Evolutionary conservation across 2,797 vertebrate species (phyloP), one percentile per base, ranked within the genome.

Genomic region (Hoplostethus mediterraneus): DNA sequence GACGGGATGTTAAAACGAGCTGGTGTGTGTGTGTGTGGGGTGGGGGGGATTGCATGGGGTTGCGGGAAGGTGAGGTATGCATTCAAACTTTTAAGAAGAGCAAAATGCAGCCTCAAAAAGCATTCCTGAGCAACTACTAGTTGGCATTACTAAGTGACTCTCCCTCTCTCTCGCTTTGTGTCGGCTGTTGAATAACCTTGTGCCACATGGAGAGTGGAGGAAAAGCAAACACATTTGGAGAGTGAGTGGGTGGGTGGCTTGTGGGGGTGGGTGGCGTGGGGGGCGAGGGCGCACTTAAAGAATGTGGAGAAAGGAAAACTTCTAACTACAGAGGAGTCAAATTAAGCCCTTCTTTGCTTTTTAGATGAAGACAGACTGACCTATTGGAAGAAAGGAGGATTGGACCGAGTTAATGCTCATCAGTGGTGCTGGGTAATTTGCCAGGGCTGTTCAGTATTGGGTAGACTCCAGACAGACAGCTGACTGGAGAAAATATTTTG

Each of bases 41-140:
- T 5, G 2, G 10, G 64, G 13, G 28, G 49, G 13, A 9, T 67
- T 28, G 28, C 33, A 36, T 3, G 6, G 33, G 33, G 33, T 36
- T 36, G 33, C 33, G 33, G 33, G 36, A 57, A 65, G 38, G 67
- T 14, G 63, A 64, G 62, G 62, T 58, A 51, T 42, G 28, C 59
- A 65, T 79, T 79, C 55, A 79, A 21, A 30, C 68, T 66, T 69
- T 77, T 28, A 56, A 71, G 60, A n/a, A 54, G 42, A 64, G n/a
- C 56, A 45, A 67, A 71, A 36, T 25, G 63, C 44, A n/a, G 33
- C 7, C 33, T 16, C 45, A 71, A 49, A 79, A 71, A 72, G 51
- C 44, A 30, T 59, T 77, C 28, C 44, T 0, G 0, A 47, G 59
- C 62, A 71, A 42, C 48, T 73, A 67, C 56, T 75, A 31, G 55